Conservation (phyloP, 2,113 vertebrate genomes). For the Calyptomena viridis region DNA sequence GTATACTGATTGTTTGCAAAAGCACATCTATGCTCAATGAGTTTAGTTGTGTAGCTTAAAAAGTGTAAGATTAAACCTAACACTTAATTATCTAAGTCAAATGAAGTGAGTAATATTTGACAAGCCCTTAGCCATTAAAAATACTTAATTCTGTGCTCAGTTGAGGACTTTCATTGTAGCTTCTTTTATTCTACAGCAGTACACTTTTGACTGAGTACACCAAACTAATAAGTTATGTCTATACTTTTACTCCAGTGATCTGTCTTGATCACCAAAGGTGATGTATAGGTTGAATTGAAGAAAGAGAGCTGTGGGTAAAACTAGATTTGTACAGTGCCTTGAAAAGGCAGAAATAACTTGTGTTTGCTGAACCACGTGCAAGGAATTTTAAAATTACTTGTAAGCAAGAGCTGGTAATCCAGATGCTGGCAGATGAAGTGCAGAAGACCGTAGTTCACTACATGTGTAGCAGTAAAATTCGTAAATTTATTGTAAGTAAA, state of each 20-base stretch:
- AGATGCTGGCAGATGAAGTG: background rate
- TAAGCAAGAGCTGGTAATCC: background rate
- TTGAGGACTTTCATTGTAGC: background rate
- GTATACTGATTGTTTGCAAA: background rate
- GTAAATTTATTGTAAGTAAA: background rate
- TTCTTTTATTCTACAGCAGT: background rate
- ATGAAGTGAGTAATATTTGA: background rate
- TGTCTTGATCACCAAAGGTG: accelerated
- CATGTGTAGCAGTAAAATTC: background rate
- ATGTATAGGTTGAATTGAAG: background rate
- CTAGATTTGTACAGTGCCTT: background rate
- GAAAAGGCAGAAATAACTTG: background rate
- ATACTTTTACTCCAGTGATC: background rate
- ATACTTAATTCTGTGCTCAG: background rate
- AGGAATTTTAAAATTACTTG: background rate
- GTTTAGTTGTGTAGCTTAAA: background rate
- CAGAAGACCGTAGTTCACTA: background rate
- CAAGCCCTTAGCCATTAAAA: background rate
- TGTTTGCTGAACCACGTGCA: background rate
- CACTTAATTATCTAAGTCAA: background rate
- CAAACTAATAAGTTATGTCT: background rate
- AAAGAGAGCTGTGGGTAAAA: background rate
- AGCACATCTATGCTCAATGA: background rate
- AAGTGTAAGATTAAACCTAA: background rate
- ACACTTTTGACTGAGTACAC: background rate